Percentiles rank a stretch among this genome's conserved stretches.
Evolutionary conservation across 2,113 vertebrate genomes (phyloP).

Genomic region (Crotalus horridus): DNA sequence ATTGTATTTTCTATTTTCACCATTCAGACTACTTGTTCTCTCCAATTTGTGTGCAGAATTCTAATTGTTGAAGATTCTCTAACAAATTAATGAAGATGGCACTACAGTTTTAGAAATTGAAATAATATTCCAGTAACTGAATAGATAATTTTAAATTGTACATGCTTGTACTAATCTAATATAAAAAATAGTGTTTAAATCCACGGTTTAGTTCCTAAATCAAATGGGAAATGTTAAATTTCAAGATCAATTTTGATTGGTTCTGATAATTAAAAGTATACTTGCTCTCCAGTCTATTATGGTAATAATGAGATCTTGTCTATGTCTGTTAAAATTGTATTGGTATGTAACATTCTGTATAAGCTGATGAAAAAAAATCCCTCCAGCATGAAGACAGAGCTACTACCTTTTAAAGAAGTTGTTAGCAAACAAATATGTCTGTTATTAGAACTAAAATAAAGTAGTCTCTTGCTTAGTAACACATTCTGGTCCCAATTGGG

Average conservation of each 20-base stretch:
- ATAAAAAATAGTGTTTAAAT: not conserved
- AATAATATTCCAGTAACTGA: not conserved
- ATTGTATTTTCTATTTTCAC: not conserved
- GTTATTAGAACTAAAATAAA: not conserved
- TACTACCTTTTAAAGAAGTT: not conserved
- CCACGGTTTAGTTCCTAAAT: not conserved
- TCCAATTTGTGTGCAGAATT: not conserved
- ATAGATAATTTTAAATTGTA: not conserved
- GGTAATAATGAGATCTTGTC: not conserved
- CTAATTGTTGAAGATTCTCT: not conserved
- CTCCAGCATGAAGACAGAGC: not conserved
- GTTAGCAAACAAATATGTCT: not conserved
- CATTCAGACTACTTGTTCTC: not conserved
- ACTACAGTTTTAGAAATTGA: not conserved
- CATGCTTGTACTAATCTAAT: not conserved
- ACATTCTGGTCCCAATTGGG: not conserved
- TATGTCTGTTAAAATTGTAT: not conserved
- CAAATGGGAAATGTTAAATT: not conserved
- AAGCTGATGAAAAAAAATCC: not conserved
- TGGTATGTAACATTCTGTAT: not conserved
- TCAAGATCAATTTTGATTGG: not conserved
- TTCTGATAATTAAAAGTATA: not conserved
- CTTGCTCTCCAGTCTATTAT: not conserved
- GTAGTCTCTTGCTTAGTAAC: not conserved
- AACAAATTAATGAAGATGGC: not conserved